Percentiles rank a stretch among this genome's conserved stretches.
phyloP scores from a whole-genome alignment of 92 coral and sea anemone genomes.

The Pocillopora grandis region DNA sequence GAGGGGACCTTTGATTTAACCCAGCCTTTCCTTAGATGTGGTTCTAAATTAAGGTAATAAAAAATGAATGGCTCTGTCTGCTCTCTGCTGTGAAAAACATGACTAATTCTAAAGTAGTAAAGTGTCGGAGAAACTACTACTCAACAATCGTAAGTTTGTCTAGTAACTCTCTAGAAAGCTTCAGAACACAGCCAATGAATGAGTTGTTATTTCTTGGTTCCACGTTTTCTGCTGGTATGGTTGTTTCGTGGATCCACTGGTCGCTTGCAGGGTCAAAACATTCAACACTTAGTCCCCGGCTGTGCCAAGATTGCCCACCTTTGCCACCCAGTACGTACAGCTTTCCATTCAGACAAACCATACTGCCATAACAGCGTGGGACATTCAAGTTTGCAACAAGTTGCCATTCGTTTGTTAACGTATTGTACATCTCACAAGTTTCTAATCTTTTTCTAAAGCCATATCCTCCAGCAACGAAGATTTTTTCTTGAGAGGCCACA shows the following conservation, averaged over 20 bases:
- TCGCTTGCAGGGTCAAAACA: constrained; percentile 10
- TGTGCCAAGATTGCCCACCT: too few relatives aligned
- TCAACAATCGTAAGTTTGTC: not conserved
- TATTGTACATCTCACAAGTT: constrained; percentile 6
- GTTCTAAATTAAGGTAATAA: too few relatives aligned
- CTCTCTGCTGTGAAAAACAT: too few relatives aligned
- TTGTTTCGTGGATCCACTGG: constrained; percentile 24
- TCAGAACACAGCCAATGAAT: constrained; percentile 15
- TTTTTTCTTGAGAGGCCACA: not conserved
- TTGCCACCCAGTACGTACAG: not conserved
- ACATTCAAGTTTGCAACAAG: not conserved
- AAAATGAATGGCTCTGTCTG: too few relatives aligned
- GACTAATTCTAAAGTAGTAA: too few relatives aligned
- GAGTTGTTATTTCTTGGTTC: not conserved
- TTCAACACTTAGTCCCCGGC: constrained; percentile 4
- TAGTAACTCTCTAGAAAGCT: constrained; percentile 11
- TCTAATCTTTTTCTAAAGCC: accelerated
- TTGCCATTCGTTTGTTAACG: constrained; percentile 7
- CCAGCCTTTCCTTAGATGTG: too few relatives aligned
- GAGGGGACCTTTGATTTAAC: too few relatives aligned
- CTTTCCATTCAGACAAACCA: constrained; percentile 4
- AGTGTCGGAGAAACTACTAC: not conserved
- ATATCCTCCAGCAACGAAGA: not conserved
- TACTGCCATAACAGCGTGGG: not conserved
- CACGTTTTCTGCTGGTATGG: not conserved